phyloP scores from a whole-genome alignment of 2,797 vertebrate genomes.

The Ctenosaura bakeri region DNA sequence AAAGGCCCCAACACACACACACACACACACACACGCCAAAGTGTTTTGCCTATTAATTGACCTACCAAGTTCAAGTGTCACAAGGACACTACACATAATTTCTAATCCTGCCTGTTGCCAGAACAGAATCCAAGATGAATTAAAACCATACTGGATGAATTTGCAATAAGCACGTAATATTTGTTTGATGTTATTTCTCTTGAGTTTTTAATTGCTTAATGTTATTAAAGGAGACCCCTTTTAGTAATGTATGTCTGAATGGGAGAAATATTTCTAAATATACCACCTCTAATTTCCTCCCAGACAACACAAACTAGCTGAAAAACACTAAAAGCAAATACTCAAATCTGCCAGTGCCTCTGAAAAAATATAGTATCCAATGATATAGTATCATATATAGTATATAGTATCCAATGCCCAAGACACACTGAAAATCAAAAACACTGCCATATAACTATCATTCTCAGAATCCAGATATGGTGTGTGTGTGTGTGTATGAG shows the following conservation, averaged over 20 bases:
- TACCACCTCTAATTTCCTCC: not conserved
- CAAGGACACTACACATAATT: too few relatives aligned
- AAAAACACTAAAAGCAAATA: not conserved
- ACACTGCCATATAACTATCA: not conserved
- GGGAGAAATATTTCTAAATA: not conserved
- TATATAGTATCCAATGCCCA: not conserved
- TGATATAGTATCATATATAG: too few relatives aligned
- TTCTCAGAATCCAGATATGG: not conserved
- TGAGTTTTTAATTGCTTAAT: not conserved
- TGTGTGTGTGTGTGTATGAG: not conserved
- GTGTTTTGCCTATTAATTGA: too few relatives aligned
- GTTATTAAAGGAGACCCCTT: not conserved
- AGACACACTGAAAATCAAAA: not conserved
- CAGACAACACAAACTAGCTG: not conserved
- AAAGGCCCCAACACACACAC: too few relatives aligned
- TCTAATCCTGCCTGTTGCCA: too few relatives aligned
- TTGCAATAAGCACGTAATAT: not conserved
- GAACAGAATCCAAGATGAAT: not conserved
- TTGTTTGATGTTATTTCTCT: not conserved
- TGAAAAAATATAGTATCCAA: not conserved
- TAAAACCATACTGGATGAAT: not conserved
- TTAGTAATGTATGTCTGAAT: not conserved
- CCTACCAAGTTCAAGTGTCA: too few relatives aligned
- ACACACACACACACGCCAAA: too few relatives aligned
- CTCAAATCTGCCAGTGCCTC: too few relatives aligned